These are phyloP conservation scores for Alaudala cheleensis DNA, from an alignment of 2,113 vertebrate genomes.

Conservation along the genomic window DNA sequence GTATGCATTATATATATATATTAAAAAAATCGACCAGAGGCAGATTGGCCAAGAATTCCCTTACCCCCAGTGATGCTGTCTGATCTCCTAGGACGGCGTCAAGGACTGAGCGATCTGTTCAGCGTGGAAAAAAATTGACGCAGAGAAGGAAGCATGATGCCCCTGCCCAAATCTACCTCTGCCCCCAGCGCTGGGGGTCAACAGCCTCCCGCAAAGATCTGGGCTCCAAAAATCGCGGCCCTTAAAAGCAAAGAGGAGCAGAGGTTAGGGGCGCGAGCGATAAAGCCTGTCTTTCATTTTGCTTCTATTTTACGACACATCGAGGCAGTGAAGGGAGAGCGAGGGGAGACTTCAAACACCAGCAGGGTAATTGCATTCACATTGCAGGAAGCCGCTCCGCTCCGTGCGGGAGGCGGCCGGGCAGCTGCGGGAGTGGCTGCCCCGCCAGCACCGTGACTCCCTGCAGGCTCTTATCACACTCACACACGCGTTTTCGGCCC, in stretches of 20 bases:
- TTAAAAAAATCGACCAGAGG: neutral
- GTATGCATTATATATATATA: too few relatives aligned
- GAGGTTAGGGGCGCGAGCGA: neutral
- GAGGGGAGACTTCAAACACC: neutral
- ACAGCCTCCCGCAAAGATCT: neutral
- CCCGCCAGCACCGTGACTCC: rapidly evolving
- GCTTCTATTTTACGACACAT: neutral
- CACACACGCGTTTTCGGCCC: rapidly evolving
- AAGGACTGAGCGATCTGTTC: neutral
- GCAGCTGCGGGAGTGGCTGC: neutral
- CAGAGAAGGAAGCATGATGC: neutral
- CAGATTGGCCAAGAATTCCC: neutral
- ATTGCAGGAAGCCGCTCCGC: neutral
- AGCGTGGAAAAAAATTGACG: too few relatives aligned
- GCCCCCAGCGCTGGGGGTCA: neutral
- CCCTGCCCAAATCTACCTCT: neutral
- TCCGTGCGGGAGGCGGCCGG: neutral
- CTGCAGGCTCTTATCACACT: neutral
- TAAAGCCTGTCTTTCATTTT: slow-evolving; percentile 7
- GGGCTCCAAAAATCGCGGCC: neutral
- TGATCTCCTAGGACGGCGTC: neutral
- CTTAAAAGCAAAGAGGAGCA: neutral
- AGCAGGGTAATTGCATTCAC: neutral
- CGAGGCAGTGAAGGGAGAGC: neutral
- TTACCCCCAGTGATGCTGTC: neutral